phyloP scores from a whole-genome alignment of 2,888 invertebrate genomes.

The Agonopterix subpropinquella region DNA sequence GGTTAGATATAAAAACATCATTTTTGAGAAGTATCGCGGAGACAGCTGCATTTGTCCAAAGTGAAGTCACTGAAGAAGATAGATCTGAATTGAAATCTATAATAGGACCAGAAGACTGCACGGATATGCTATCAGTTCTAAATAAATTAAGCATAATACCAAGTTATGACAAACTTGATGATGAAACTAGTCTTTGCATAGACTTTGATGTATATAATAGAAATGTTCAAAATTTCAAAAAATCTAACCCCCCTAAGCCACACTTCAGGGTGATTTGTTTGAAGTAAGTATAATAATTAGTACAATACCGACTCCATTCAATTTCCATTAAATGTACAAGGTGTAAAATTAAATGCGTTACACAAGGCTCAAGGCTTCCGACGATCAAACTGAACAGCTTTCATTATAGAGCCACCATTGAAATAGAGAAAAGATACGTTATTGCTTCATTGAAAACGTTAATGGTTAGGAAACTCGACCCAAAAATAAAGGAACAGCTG shows the following conservation, averaged over 20 bases:
- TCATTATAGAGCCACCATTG: too few species aligned
- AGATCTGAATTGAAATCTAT: conserved; percentile 30
- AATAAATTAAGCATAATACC: conserved; percentile 51
- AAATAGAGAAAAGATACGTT: too few species aligned
- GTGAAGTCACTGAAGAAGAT: conserved; percentile 16
- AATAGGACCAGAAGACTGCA: conserved; percentile 41
- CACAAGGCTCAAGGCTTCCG: too few species aligned
- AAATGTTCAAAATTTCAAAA: conserved; percentile 56
- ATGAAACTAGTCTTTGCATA: conserved; percentile 31
- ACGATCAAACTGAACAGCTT: too few species aligned
- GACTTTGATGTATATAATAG: conserved; percentile 65
- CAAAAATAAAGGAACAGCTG: too few species aligned
- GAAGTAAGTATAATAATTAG: conserved; percentile 44
- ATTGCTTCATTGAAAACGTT: too few species aligned
- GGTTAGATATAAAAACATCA: conserved; percentile 51
- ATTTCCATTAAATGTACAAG: too few species aligned
- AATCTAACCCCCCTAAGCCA: conserved; percentile 49
- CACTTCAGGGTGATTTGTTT: conserved; percentile 59
- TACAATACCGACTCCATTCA: too few species aligned
- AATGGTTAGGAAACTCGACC: too few species aligned
- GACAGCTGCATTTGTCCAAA: conserved; percentile 29
- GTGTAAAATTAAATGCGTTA: too few species aligned
- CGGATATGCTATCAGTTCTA: conserved; percentile 37
- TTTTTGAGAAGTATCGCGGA: conserved; percentile 42
- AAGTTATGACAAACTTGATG: conserved; percentile 21